Percentiles rank a stretch among this genome's conserved stretches.
These are phyloP conservation scores for Amphiura filiformis DNA, from an alignment of 35 echinoderm and acorn worm species.

Conservation along the genomic window DNA sequence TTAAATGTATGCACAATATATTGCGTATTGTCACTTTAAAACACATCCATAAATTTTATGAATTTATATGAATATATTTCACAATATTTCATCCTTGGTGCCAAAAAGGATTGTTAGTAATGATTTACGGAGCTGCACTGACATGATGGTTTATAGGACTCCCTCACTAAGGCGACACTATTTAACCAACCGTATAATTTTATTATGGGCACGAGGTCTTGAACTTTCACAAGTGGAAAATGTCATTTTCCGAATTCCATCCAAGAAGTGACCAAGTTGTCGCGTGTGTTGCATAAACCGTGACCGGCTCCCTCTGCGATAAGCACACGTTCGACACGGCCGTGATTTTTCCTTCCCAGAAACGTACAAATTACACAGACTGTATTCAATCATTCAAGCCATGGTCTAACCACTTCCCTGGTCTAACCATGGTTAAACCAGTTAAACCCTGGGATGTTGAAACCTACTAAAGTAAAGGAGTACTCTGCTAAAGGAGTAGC, in stretches of 20 bases:
- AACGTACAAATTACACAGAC: too few relatives aligned
- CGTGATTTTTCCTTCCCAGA: too few relatives aligned
- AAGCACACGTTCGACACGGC: neutral
- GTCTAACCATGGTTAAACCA: too few relatives aligned
- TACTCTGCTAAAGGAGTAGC: too few relatives aligned
- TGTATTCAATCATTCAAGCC: too few relatives aligned
- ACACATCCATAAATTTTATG: too few relatives aligned
- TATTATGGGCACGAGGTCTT: neutral
- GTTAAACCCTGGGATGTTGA: too few relatives aligned
- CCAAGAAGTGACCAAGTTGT: conserved; percentile 2
- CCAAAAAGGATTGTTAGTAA: neutral
- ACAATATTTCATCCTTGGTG: neutral
- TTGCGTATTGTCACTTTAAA: too few relatives aligned
- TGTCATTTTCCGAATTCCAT: conserved; percentile 5
- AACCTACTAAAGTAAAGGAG: too few relatives aligned
- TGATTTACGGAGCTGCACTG: neutral
- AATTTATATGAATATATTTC: too few relatives aligned
- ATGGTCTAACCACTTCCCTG: too few relatives aligned
- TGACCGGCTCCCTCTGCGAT: neutral
- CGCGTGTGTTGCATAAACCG: neutral
- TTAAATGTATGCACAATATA: too few relatives aligned
- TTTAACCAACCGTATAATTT: neutral
- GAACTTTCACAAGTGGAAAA: neutral
- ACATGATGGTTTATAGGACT: neutral
- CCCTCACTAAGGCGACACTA: neutral